Evolutionary conservation across 2,113 vertebrate species (phyloP).

Genomic region (Indri indri): DNA sequence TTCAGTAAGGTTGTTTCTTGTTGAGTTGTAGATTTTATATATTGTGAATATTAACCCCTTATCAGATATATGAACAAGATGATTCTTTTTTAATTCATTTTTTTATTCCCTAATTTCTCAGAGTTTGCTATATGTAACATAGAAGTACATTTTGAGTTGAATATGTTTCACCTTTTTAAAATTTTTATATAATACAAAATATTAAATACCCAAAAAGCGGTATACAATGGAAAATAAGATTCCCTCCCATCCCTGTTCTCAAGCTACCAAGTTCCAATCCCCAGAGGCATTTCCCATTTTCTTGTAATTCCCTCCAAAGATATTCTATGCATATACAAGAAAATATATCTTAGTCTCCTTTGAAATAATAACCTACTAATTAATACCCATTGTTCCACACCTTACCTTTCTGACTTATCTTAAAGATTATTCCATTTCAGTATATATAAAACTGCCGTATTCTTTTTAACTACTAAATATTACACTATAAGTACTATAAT

Average conservation of each 20-base stretch:
- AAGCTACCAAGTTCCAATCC: not conserved
- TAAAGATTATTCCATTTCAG: not conserved
- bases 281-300: not conserved
- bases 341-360: not conserved
- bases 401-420: not conserved
- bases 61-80: not conserved
- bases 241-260: not conserved
- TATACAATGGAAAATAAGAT: not conserved
- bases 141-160: constrained; percentile 9
- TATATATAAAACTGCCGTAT: not conserved
- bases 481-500: not conserved
- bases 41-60: not conserved
- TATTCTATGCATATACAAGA: not conserved
- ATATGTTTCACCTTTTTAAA: not conserved
- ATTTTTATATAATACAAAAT: not conserved
- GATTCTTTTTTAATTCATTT: not conserved
- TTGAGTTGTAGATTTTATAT: not conserved
- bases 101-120: not conserved
- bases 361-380: not conserved
- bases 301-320: not conserved
- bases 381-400: not conserved
- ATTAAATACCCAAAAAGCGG: not conserved
- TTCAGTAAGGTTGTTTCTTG: not conserved
- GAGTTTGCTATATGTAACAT: not conserved
- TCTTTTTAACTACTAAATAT: not conserved